These are phyloP conservation scores for Ostrea denselamellosa DNA, from an alignment of 1,140 invertebrate genomes.

Conservation along the genomic window DNA sequence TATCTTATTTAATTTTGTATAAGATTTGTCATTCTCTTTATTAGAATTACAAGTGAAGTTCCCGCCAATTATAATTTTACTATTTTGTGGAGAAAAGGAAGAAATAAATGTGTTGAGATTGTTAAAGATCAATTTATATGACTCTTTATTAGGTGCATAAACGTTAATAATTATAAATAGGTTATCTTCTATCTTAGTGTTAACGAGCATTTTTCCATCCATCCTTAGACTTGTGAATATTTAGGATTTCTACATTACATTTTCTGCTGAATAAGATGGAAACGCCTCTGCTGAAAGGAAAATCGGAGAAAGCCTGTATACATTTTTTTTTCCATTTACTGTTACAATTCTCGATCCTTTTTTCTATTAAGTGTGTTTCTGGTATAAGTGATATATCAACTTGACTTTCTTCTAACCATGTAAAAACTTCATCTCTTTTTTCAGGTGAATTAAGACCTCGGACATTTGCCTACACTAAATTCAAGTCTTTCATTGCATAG, in stretches of 20 bases:
- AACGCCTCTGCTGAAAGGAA: no score
- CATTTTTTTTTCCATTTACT: no score
- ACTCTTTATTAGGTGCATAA: neutral
- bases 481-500: no score
- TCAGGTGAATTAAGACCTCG: neutral
- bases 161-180: neutral
- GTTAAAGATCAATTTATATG: neutral
- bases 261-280: neutral
- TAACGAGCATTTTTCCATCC: neutral
- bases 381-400: neutral
- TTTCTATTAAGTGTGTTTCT: neutral
- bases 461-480: no score
- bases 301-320: no score
- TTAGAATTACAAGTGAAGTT: neutral
- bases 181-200: neutral
- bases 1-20: neutral
- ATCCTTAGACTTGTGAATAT: neutral
- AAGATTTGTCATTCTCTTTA: constrained; percentile 7
- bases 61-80: neutral
- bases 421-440: neutral
- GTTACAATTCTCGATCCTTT: no score
- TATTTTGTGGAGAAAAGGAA: neutral
- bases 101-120: neutral
- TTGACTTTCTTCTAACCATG: neutral
- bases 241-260: neutral